Evolutionary conservation across 2,888 invertebrate genomes (phyloP).

Genomic region (Cheilosia vulpina): DNA sequence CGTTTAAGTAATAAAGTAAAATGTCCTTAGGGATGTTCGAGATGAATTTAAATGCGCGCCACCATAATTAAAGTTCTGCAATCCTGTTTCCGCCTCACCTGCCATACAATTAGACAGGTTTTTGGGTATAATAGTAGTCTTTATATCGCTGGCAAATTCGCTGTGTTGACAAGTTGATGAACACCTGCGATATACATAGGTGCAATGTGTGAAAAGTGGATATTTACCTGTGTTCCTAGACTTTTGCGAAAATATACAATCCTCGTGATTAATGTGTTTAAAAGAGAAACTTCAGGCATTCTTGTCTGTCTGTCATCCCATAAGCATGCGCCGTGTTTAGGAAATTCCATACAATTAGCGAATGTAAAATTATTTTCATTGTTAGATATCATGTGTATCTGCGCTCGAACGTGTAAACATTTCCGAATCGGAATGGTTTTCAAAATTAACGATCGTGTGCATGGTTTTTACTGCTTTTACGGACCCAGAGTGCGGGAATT

Average conservation of each 20-base stretch:
- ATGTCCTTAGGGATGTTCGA: no score
- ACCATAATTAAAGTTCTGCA: no score
- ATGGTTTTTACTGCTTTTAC: neutral
- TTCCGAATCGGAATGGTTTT: slow-evolving; percentile 2
- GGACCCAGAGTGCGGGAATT: neutral
- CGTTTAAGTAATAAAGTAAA: neutral
- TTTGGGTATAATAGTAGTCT: neutral
- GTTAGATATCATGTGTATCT: slow-evolving; percentile 2
- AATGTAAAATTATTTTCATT: neutral
- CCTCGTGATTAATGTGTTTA: neutral
- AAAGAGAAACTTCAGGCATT: slow-evolving; percentile 13
- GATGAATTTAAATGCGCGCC: no score
- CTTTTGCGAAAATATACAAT: slow-evolving; percentile 34
- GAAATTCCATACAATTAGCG: slow-evolving; percentile 19
- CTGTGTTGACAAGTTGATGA: slow-evolving; percentile 1
- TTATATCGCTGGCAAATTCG: neutral
- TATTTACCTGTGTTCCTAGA: slow-evolving; percentile 5
- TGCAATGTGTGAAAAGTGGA: slow-evolving; percentile 3
- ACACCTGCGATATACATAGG: slow-evolving; percentile 1
- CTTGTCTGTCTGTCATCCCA: neutral
- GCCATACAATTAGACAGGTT: neutral
- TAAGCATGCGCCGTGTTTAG: neutral
- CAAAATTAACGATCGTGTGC: slow-evolving; percentile 8
- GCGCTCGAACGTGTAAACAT: slow-evolving; percentile 2
- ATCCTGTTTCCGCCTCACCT: neutral